Conservation (phyloP, 1,140 invertebrate genomes). For the Bombyx mori region ASM3026992v2 NC_085111.1:6646501-6647000, state of each 20-base stretch:
- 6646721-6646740: conserved; percentile 32
- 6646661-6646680: conserved; percentile 36
- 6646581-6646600: conserved; percentile 59
- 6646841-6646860: too few relatives aligned
- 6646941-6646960: too few relatives aligned
- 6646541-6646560: conserved; percentile 43
- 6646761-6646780: too few relatives aligned
- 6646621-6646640: conserved; percentile 51
- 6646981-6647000: too few relatives aligned
- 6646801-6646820: too few relatives aligned
- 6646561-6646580: conserved; percentile 55
- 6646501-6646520: conserved; percentile 53
- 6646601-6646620: conserved; percentile 45
- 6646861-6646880: conserved; percentile 2
- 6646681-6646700: conserved; percentile 54
- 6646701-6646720: conserved; percentile 26
- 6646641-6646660: conserved; percentile 38
- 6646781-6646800: too few relatives aligned
- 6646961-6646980: too few relatives aligned
- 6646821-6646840: too few relatives aligned
- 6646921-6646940: neutral
- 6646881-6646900: conserved; percentile 6
- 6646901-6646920: neutral
- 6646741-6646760: conserved; percentile 25
- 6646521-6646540: conserved; percentile 33